Percentiles rank a stretch among this genome's conserved stretches.
phyloP scores from a whole-genome alignment of 2,797 vertebrate genomes.

The Pseudocheirus occidentalis region DNA sequence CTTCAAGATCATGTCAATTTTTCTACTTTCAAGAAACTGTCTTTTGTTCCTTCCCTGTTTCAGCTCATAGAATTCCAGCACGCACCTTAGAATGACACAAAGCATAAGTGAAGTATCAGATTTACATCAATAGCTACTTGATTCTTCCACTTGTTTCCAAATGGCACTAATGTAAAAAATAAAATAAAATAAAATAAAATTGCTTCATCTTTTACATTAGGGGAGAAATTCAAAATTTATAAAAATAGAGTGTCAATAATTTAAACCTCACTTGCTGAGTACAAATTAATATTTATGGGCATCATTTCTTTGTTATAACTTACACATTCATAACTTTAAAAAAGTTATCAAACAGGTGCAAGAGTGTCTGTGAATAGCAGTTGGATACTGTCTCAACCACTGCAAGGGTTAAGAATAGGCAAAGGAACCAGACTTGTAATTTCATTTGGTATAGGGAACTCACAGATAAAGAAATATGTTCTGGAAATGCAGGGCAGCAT shows the following conservation, averaged over 20 bases:
- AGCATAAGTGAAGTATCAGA: too few relatives aligned
- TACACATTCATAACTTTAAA: not conserved
- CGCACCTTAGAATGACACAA: not conserved
- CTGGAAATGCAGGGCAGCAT: too few relatives aligned
- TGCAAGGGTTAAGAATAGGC: too few relatives aligned
- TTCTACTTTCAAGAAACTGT: not conserved
- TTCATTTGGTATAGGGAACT: too few relatives aligned
- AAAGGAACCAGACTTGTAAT: too few relatives aligned
- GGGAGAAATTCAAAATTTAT: not conserved
- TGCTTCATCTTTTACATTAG: not conserved
- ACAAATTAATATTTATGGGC: not conserved
- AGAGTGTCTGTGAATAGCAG: not conserved
- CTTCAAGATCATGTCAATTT: not conserved
- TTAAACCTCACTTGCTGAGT: not conserved
- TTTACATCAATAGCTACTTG: not conserved
- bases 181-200: not conserved
- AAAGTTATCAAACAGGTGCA: not conserved
- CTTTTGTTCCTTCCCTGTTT: not conserved
- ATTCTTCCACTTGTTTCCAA: not conserved
- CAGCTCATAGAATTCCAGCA: not conserved
- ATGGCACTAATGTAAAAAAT: not conserved
- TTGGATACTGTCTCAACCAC: not conserved
- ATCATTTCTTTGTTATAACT: not conserved
- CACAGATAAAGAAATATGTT: too few relatives aligned
- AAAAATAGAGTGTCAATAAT: not conserved